These are phyloP conservation scores for Atherinomorus stipes DNA, from an alignment of 2,113 vertebrate genomes.

Conservation along the genomic window DNA sequence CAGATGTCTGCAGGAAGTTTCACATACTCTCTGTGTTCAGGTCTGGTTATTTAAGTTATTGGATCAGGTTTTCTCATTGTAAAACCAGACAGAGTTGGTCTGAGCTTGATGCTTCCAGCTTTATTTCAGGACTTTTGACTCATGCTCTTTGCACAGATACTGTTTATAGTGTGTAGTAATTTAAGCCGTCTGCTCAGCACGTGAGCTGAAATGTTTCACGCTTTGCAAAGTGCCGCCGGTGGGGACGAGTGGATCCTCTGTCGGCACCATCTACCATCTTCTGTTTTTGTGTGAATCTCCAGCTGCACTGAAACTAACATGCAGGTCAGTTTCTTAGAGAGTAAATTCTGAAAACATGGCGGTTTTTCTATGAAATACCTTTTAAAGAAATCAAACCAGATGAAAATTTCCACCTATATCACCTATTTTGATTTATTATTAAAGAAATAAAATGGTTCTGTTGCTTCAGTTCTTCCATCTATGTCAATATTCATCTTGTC, in stretches of 20 bases:
- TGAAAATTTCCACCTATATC: no score
- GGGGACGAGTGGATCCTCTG: neutral
- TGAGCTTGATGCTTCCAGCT: neutral
- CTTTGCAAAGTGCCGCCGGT: constrained; percentile 4
- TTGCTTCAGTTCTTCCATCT: no score
- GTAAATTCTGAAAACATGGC: no score
- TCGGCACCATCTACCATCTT: no score
- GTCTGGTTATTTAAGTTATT: constrained; percentile 13
- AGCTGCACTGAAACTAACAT: neutral
- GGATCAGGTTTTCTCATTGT: constrained; percentile 18
- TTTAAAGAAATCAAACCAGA: no score
- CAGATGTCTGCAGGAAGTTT: no score
- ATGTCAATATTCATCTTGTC: no score
- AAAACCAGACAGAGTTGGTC: neutral
- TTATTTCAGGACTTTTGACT: constrained; percentile 1
- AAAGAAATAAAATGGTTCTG: no score
- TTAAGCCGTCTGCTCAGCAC: neutral
- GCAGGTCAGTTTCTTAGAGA: no score
- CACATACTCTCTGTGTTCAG: no score
- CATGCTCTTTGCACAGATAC: neutral
- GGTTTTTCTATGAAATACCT: no score
- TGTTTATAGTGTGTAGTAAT: constrained; percentile 21
- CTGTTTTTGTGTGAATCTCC: fast-evolving
- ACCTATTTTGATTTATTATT: no score
- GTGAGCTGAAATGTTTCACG: neutral